Evolutionary conservation across 2,888 invertebrate genomes (phyloP), one percentile per base, ranked within the genome.

Genomic region (Nomada ruficornis): DNA sequence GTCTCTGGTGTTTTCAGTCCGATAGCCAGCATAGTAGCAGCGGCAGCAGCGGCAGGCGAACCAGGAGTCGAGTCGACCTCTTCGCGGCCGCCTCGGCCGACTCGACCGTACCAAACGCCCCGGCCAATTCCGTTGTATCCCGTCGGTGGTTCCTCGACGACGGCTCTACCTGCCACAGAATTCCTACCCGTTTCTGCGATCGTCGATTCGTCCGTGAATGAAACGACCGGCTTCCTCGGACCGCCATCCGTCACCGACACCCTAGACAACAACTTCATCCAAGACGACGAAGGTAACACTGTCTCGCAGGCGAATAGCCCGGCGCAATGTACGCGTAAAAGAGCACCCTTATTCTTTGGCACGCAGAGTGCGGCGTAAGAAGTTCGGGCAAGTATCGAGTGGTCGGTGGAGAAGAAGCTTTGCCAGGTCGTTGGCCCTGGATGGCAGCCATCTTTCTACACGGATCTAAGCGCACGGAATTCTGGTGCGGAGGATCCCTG

Each of bases 381-480:
- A 97, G 97, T 94, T 96, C 96, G 90, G 97, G 97, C 71, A 96
- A 97, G 60, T 98, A 97, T 84, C 96, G 98, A 5, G 98, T 99
- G 60, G 98, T 99, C 0, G 99, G 99, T 0, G 99, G 99, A 5
- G 96, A 97, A 73, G 96, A 97, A 92, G 95, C 98, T 0, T 95
- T 96, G 36, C 96, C 97, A 0, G 98, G 98, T 0, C 96, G 97
- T 71, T 98, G 98, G 98, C 98, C 99, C 0, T 99, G 98, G 98
- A 97, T 99, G 97, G 98, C 98, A 0, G 98, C 98, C 1, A 98
- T 98, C 88, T 98, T 97, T 94, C 95, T 98, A 64, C 98, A 98
- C 91, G 98, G 98, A 11, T 96, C 96, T 54, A 96, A 97, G 89
- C 95, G 98, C 42, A 96, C 97, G 0, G 98, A 98, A 94, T 98